A percentile compares a stretch with the other conserved stretches of the same genome.
Conservation (phyloP, 2,888 invertebrate species). For the Erebia epiphron region DNA sequence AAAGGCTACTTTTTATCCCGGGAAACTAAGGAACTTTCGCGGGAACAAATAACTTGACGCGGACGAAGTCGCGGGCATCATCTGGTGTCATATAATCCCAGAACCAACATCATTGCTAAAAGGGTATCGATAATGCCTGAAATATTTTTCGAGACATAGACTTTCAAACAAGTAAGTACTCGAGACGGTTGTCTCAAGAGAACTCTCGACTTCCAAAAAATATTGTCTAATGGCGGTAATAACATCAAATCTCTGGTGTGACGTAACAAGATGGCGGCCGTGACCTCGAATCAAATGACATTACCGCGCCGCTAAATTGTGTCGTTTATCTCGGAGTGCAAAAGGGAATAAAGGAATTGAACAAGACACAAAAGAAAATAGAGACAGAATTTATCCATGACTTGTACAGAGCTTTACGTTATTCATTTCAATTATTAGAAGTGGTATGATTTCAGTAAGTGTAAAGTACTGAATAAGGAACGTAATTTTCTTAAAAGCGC, state of each 20-base stretch:
- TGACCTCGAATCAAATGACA: slow-evolving; percentile 28
- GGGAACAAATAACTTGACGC: no score
- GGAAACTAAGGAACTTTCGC: no score
- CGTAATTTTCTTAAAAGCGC: background rate
- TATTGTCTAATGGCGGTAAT: slow-evolving; percentile 19
- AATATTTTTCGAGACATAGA: background rate
- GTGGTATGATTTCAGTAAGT: background rate
- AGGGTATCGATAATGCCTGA: background rate
- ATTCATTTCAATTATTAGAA: background rate
- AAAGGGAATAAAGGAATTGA: slow-evolving; percentile 14
- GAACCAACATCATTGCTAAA: background rate
- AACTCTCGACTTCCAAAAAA: slow-evolving; percentile 2
- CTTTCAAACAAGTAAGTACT: slow-evolving; percentile 12
- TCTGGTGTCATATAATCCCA: no score
- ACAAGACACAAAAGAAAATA: slow-evolving; percentile 10
- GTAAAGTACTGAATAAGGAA: background rate
- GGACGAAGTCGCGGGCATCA: no score
- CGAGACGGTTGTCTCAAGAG: slow-evolving; percentile 22
- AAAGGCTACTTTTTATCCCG: no score
- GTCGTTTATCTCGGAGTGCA: slow-evolving; percentile 31
- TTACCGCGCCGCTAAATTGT: slow-evolving; percentile 26
- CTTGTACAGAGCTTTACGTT: background rate
- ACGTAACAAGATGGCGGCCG: slow-evolving; percentile 15
- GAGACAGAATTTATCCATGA: slow-evolving; percentile 11
- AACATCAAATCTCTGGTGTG: background rate